phyloP scores from a whole-genome alignment of 2,888 invertebrate genomes.

The Cecidostiba fungosa region DNA sequence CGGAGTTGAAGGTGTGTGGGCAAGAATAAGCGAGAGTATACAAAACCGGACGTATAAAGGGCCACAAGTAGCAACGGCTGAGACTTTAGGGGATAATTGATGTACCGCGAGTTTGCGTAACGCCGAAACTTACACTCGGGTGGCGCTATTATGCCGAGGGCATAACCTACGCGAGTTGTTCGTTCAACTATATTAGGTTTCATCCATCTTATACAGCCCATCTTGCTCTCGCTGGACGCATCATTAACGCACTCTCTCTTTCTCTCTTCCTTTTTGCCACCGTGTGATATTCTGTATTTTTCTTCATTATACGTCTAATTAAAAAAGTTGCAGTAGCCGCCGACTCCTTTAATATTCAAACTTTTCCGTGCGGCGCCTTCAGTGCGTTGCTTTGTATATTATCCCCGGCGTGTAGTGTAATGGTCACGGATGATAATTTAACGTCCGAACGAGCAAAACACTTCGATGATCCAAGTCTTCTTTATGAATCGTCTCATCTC shows the following conservation, averaged over 20 bases:
- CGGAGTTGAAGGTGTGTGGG: background rate
- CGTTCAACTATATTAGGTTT: conserved; percentile 63
- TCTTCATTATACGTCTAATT: conserved; percentile 55
- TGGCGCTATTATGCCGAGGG: conserved; percentile 57
- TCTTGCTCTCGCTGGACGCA: conserved; percentile 50
- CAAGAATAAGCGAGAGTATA: background rate
- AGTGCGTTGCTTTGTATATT: background rate
- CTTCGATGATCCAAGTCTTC: background rate
- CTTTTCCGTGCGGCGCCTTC: background rate
- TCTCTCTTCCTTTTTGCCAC: background rate
- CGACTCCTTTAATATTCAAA: conserved; percentile 55
- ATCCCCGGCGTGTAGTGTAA: background rate
- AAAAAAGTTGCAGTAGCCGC: conserved; percentile 55
- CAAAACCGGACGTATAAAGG: conserved; percentile 31
- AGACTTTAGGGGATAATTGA: conserved; percentile 62
- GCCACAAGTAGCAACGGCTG: background rate
- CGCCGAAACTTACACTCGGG: conserved; percentile 65
- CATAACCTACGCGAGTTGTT: conserved; percentile 59
- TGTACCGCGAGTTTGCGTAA: conserved; percentile 62
- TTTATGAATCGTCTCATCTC: conserved; percentile 5
- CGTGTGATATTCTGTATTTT: conserved; percentile 17
- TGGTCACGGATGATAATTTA: background rate
- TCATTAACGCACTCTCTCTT: conserved; percentile 56
- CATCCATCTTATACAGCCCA: conserved; percentile 65
- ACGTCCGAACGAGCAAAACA: background rate